Evolutionary conservation across 2,888 invertebrate species (phyloP).

Genomic region (Epinotia brunnichana): DNA sequence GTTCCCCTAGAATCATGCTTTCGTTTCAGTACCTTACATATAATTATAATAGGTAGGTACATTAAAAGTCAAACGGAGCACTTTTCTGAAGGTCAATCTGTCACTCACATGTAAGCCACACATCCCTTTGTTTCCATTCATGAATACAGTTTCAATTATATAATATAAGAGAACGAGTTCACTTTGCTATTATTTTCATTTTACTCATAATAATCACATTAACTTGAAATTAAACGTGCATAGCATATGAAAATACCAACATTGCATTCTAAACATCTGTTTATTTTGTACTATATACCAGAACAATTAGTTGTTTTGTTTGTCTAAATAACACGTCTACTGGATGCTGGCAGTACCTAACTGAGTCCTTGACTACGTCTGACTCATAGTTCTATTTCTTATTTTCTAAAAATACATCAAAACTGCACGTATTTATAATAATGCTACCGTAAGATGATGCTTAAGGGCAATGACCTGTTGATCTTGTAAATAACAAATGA

Average conservation of each 20-base stretch:
- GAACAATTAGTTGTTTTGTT: slow-evolving; percentile 41
- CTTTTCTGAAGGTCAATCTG: not conserved
- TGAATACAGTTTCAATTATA: not conserved
- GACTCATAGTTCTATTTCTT: slow-evolving; percentile 78
- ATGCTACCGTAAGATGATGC: slow-evolving; percentile 61
- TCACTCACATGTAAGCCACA: not conserved
- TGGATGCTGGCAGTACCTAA: slow-evolving; percentile 53
- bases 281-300: slow-evolving; percentile 34
- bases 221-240: slow-evolving; percentile 17
- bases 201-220: slow-evolving; percentile 7
- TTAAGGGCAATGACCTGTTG: slow-evolving; percentile 70
- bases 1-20: too few relatives aligned
- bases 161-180: not conserved
- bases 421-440: slow-evolving; percentile 78
- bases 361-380: slow-evolving; percentile 71
- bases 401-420: slow-evolving; percentile 80
- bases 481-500: slow-evolving; percentile 54
- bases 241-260: slow-evolving; percentile 13
- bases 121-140: not conserved
- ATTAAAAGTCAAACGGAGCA: not conserved
- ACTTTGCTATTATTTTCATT: slow-evolving; percentile 7
- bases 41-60: too few relatives aligned
- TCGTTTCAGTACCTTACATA: not conserved
- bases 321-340: slow-evolving; percentile 57
- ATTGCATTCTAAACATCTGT: slow-evolving; percentile 22